Evolutionary conservation across 2,888 invertebrate species (phyloP).

Genomic region (Philaethria dido): DNA sequence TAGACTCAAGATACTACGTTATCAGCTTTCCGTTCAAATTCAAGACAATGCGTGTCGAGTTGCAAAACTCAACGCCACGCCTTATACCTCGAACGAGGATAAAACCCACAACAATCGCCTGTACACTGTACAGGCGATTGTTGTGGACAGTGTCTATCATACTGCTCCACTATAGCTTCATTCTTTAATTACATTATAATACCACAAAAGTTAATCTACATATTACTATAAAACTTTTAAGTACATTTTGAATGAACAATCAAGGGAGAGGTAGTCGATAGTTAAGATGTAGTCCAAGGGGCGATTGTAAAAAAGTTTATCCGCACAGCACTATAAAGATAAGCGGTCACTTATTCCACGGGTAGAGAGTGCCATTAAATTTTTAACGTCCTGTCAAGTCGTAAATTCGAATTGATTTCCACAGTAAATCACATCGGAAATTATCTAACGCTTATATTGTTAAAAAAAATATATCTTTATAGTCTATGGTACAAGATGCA

Average conservation of each 20-base stretch:
- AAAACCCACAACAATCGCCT: no score
- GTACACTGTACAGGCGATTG: no score
- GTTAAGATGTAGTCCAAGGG: slow-evolving; percentile 19
- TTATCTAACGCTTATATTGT: slow-evolving; percentile 40
- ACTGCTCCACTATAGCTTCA: no score
- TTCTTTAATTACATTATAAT: background rate
- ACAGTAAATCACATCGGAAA: slow-evolving; percentile 45
- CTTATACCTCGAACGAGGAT: no score
- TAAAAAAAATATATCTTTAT: slow-evolving; percentile 40
- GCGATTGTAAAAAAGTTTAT: slow-evolving; percentile 11
- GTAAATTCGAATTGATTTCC: slow-evolving; percentile 49
- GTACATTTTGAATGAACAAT: slow-evolving; percentile 8
- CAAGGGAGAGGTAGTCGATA: background rate
- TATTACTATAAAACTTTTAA: slow-evolving; percentile 43
- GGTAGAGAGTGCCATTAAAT: slow-evolving; percentile 46
- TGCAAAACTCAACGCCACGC: no score
- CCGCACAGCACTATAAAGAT: slow-evolving; percentile 39
- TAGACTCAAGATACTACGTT: no score
- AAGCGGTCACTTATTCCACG: slow-evolving; percentile 38
- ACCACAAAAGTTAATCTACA: background rate
- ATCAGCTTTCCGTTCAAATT: no score
- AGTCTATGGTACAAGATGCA: slow-evolving; percentile 24
- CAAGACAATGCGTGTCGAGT: no score
- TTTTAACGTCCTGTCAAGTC: slow-evolving; percentile 49
- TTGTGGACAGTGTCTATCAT: no score